These are phyloP conservation scores for Drosophila erecta DNA, from an alignment of 1,140 invertebrate genomes.

Conservation along the genomic window DNA sequence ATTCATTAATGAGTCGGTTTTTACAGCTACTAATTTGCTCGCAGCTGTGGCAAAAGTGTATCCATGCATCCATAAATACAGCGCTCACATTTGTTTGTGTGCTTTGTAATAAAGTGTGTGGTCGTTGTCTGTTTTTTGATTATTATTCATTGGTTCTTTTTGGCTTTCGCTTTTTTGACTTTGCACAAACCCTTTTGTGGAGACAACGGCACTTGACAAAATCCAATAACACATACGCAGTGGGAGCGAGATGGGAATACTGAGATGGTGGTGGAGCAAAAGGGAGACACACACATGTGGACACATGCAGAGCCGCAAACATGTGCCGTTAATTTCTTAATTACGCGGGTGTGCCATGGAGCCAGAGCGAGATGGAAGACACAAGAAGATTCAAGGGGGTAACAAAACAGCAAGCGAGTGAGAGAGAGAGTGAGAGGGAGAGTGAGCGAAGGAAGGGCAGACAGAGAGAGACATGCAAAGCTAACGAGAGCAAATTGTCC, in stretches of 20 bases:
- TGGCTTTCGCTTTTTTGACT: conserved; percentile 76
- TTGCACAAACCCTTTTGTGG: conserved; percentile 70
- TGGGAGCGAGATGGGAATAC: conserved; percentile 8
- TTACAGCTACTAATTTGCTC: conserved; percentile 27
- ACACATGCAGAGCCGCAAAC: conserved; percentile 65
- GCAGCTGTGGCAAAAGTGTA: conserved; percentile 35
- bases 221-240: conserved; percentile 55
- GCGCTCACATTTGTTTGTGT: conserved; percentile 25
- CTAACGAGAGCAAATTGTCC: conserved; percentile 59
- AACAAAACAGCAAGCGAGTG: conserved; percentile 1
- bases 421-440: neutral
- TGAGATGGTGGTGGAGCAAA: conserved; percentile 4
- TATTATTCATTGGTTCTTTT: conserved; percentile 56
- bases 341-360: conserved; percentile 68
- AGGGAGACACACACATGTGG: conserved; percentile 37
- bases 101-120: conserved; percentile 72
- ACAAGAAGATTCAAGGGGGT: conserved; percentile 26
- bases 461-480: conserved; percentile 34
- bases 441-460: conserved; percentile 4
- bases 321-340: conserved; percentile 82
- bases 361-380: conserved; percentile 8
- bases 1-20: conserved; percentile 8
- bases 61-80: conserved; percentile 12
- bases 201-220: conserved; percentile 68
- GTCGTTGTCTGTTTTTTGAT: conserved; percentile 47